A percentile compares a stretch with the other conserved stretches of the same genome.
Conservation (phyloP, 2,888 invertebrate species). For the Mythimna albipuncta region DNA sequence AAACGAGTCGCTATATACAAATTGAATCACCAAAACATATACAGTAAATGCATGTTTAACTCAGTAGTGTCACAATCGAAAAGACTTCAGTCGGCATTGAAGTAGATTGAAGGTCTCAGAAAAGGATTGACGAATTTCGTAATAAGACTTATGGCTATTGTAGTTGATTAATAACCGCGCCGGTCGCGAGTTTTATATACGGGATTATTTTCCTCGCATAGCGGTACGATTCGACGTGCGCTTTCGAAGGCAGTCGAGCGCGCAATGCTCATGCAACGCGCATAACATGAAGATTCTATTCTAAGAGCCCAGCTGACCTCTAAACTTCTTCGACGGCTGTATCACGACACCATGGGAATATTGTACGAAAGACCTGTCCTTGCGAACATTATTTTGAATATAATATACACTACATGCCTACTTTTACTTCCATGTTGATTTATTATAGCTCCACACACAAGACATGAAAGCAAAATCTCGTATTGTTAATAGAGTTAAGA, state of each 20-base stretch:
- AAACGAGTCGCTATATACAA: conserved; percentile 65
- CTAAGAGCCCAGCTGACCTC: conserved; percentile 73
- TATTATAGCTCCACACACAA: not conserved
- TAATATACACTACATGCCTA: not conserved
- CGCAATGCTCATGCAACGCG: conserved; percentile 78
- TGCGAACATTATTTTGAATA: conserved; percentile 26
- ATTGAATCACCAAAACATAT: conserved; percentile 77
- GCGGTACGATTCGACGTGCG: conserved; percentile 78
- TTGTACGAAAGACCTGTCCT: conserved; percentile 46
- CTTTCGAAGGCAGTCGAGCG: conserved; percentile 80
- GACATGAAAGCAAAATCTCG: not conserved
- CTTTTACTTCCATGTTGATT: not conserved
- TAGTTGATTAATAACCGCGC: conserved; percentile 72
- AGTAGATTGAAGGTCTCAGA: conserved; percentile 77
- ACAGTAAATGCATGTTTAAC: conserved; percentile 75
- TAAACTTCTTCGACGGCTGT: conserved; percentile 64
- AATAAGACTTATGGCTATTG: conserved; percentile 73
- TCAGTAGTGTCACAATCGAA: conserved; percentile 75
- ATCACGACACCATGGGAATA: conserved; percentile 57
- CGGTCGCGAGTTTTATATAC: conserved; percentile 62
- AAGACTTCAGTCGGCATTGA: conserved; percentile 81
- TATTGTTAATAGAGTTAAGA: not conserved
- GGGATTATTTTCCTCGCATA: conserved; percentile 72
- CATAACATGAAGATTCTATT: conserved; percentile 65
- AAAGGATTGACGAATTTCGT: conserved; percentile 82